Evolutionary conservation across 2,888 invertebrate genomes (phyloP).

Genomic region (Pollenia amentaria): DNA sequence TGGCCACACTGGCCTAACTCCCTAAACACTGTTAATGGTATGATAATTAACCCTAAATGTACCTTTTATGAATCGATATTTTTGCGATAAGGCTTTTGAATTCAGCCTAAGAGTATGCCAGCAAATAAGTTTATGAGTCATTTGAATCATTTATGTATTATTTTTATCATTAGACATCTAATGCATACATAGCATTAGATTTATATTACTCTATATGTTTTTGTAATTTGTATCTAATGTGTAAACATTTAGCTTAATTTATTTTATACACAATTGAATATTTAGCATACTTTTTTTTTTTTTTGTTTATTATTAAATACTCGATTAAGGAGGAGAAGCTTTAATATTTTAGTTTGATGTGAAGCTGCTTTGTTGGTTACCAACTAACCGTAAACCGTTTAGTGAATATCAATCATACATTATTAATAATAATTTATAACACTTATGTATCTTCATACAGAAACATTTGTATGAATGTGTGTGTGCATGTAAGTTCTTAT

Average conservation of each 20-base stretch:
- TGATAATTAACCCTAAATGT: not conserved
- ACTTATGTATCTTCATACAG: not conserved
- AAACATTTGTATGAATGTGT: not conserved
- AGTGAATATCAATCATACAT: constrained; percentile 62
- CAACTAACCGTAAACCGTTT: constrained; percentile 36
- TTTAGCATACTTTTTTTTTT: constrained; percentile 24
- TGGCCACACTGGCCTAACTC: no score
- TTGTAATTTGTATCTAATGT: not conserved
- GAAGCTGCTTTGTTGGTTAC: not conserved
- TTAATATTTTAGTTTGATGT: constrained; percentile 1
- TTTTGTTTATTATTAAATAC: no score
- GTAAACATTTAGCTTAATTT: constrained; percentile 30
- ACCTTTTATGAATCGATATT: not conserved
- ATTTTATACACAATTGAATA: constrained; percentile 54
- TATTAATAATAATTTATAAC: constrained; percentile 60
- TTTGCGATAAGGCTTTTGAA: not conserved
- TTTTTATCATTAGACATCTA: no score
- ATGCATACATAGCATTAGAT: no score
- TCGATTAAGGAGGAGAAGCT: not conserved
- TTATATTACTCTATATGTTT: not conserved
- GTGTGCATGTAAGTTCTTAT: not conserved
- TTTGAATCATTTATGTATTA: no score
- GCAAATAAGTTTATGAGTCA: no score
- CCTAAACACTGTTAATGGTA: not conserved
- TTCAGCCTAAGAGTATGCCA: constrained; percentile 27